Evolutionary conservation across 2,888 invertebrate species (phyloP).

Genomic region (Thereva nobilitata): DNA sequence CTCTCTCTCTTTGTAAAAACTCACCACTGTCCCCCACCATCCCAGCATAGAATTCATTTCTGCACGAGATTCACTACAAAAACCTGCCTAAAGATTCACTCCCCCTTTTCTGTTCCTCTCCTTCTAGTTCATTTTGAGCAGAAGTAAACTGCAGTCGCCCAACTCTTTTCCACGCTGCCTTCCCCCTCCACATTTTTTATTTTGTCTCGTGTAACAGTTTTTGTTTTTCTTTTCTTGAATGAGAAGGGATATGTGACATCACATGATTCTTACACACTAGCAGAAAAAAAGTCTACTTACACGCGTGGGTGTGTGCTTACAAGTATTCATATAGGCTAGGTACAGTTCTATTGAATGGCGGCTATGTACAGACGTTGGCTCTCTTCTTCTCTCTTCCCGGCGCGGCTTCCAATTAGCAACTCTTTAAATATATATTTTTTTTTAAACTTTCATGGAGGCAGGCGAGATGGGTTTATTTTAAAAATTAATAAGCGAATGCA

Average conservation of each 20-base stretch:
- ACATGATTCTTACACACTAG: conserved; percentile 32
- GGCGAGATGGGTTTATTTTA: conserved; percentile 13
- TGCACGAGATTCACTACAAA: not conserved
- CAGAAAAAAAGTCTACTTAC: conserved; percentile 18
- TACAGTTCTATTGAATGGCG: conserved; percentile 3
- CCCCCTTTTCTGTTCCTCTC: conserved; percentile 22
- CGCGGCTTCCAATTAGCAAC: conserved; percentile 7
- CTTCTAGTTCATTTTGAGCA: conserved; percentile 20
- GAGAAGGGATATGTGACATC: conserved; percentile 38
- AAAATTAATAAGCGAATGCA: conserved; percentile 12
- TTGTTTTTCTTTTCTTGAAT: conserved; percentile 14
- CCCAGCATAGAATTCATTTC: conserved; percentile 18
- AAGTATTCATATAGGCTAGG: no score
- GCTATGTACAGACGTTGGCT: not conserved
- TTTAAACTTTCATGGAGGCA: not conserved
- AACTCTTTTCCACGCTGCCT: not conserved
- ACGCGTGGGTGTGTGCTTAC: conserved; percentile 21
- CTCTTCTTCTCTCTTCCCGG: conserved; percentile 8
- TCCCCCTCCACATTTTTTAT: not conserved
- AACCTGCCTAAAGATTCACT: conserved; percentile 14
- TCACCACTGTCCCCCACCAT: not conserved
- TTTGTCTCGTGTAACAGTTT: conserved; percentile 5
- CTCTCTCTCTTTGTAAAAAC: no score
- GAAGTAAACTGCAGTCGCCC: not conserved
- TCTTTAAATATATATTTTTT: conserved; percentile 4